Percentiles rank a stretch among this genome's conserved stretches.
These are phyloP conservation scores for Toxostoma redivivum DNA, from an alignment of 2,113 vertebrate species.

Conservation along the genomic window DNA sequence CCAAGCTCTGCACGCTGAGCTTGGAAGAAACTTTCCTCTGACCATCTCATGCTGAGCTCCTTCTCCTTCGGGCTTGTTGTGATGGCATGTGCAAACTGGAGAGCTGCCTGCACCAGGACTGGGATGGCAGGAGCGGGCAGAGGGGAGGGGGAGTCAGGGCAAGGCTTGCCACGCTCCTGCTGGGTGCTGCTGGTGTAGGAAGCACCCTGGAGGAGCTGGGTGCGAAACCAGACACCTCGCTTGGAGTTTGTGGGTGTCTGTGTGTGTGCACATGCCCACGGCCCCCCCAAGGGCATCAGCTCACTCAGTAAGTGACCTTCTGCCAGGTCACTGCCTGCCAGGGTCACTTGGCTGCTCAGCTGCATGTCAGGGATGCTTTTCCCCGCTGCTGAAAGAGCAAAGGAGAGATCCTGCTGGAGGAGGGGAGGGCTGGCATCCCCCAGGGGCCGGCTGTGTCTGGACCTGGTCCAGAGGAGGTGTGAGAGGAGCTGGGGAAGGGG, in stretches of 20 bases:
- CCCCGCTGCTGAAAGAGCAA: slow-evolving; percentile 3
- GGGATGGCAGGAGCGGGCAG: not conserved
- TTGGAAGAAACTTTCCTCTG: not conserved
- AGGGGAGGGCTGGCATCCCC: not conserved
- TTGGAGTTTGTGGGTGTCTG: not conserved
- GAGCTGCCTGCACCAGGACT: not conserved
- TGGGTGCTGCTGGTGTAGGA: rapidly evolving
- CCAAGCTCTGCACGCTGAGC: not conserved
- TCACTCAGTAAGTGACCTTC: slow-evolving; percentile 20
- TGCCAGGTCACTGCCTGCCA: slow-evolving; percentile 54
- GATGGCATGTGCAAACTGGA: not conserved
- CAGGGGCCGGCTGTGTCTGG: not conserved
- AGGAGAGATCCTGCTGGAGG: not conserved
- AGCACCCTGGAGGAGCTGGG: not conserved
- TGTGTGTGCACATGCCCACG: rapidly evolving
- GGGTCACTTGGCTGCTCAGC: slow-evolving; percentile 44
- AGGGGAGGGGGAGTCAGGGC: not conserved
- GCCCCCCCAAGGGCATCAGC: not conserved
- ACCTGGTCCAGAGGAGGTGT: not conserved
- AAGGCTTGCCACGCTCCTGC: not conserved
- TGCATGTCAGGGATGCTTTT: slow-evolving; percentile 29
- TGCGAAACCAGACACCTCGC: not conserved
- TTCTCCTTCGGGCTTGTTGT: rapidly evolving
- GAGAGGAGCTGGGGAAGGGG: not conserved
- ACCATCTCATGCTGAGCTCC: not conserved